Conservation (phyloP, 2,113 vertebrate genomes). For the Pseudonaja textilis region DNA sequence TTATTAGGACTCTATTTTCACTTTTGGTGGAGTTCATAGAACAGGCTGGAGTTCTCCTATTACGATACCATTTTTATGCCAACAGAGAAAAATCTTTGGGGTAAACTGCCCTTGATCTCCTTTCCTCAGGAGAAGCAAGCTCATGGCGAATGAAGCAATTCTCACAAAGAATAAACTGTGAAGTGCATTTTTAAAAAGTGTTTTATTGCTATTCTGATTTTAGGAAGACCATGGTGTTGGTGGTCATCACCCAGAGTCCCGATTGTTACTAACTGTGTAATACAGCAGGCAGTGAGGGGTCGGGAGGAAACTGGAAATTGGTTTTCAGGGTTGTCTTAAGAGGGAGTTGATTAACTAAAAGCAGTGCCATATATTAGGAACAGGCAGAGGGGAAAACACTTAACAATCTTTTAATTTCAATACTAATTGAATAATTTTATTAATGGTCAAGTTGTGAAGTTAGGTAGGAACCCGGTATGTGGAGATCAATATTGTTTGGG, state of each 20-base stretch:
- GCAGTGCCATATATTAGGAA: slow-evolving; percentile 29
- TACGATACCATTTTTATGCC: not conserved
- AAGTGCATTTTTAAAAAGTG: slow-evolving; percentile 61
- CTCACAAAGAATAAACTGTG: slow-evolving; percentile 63
- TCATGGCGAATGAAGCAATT: slow-evolving; percentile 62
- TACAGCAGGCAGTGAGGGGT: slow-evolving; percentile 36
- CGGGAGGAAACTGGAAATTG: slow-evolving; percentile 50
- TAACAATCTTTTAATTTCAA: not conserved
- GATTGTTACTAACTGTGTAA: slow-evolving; percentile 20
- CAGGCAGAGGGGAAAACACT: not conserved
- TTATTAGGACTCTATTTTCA: slow-evolving; percentile 58
- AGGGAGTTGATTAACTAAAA: slow-evolving; percentile 33
- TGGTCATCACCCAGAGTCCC: slow-evolving; percentile 38
- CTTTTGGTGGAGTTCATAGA: not conserved
- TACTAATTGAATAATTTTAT: not conserved
- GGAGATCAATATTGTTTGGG: too few species aligned
- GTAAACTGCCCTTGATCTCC: slow-evolving; percentile 39
- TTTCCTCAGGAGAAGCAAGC: slow-evolving; percentile 29
- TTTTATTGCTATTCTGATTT: slow-evolving; percentile 53
- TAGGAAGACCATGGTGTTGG: slow-evolving; percentile 3
- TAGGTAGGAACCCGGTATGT: not conserved
- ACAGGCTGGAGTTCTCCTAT: slow-evolving; percentile 44
- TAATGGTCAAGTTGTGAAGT: not conserved
- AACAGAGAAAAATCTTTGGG: slow-evolving; percentile 20
- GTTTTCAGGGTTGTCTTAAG: slow-evolving; percentile 46